Conservation (phyloP, 2,888 invertebrate genomes). For the Thymelicus sylvestris region DNA sequence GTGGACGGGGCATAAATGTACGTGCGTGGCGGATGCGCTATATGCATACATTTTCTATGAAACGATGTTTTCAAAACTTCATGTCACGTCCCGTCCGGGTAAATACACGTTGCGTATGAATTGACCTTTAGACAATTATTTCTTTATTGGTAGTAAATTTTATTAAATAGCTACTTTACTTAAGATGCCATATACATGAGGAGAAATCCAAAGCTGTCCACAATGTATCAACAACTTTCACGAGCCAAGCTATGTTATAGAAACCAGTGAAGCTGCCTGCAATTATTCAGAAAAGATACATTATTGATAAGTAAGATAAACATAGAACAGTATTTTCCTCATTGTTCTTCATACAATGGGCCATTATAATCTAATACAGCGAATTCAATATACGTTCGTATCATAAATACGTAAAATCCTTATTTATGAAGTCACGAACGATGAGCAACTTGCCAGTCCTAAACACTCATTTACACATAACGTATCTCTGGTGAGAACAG, state of each 20-base stretch:
- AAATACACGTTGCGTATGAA: no score
- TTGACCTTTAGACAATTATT: no score
- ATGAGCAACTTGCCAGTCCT: slow-evolving; percentile 16
- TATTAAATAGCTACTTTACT: no score
- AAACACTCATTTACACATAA: slow-evolving; percentile 7
- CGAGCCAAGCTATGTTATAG: slow-evolving; percentile 7
- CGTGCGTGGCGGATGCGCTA: no score
- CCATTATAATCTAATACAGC: slow-evolving; percentile 56
- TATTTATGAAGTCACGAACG: slow-evolving; percentile 52
- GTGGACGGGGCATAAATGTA: no score
- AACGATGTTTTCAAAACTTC: no score
- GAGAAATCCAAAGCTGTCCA: slow-evolving; percentile 8
- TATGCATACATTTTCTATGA: no score
- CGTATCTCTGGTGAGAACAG: neutral
- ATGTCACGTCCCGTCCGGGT: no score
- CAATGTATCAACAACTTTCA: slow-evolving; percentile 26
- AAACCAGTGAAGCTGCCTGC: slow-evolving; percentile 22
- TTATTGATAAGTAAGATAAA: slow-evolving; percentile 41
- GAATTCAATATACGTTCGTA: slow-evolving; percentile 48
- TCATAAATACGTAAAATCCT: slow-evolving; percentile 50
- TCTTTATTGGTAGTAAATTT: no score
- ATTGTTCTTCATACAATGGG: slow-evolving; percentile 60
- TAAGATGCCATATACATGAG: neutral
- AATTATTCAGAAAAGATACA: slow-evolving; percentile 38
- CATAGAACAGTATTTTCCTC: slow-evolving; percentile 54